These are phyloP conservation scores for Chamaetylas fuelleborni DNA, from an alignment of 2,113 vertebrate genomes.

Conservation along the genomic window DNA sequence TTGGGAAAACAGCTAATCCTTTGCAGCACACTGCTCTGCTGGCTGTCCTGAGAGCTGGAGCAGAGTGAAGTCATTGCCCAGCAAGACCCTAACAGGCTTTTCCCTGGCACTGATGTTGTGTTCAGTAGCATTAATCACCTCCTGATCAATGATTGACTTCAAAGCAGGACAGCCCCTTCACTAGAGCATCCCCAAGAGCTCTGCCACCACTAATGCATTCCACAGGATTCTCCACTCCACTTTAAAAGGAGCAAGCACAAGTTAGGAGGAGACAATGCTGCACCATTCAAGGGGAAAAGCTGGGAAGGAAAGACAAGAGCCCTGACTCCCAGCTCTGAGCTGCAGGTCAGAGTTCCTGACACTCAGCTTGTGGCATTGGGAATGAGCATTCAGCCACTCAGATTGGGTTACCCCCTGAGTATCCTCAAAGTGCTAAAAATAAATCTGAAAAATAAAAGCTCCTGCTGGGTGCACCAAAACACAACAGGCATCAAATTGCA, in stretches of 20 bases:
- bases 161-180: background rate
- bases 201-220: background rate
- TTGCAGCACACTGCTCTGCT: background rate
- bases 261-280: background rate
- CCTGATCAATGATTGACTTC: background rate
- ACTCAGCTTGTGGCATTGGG: background rate
- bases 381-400: background rate
- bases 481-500: constrained; percentile 87
- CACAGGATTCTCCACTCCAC: background rate
- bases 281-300: background rate
- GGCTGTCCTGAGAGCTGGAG: background rate
- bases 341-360: background rate
- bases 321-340: background rate
- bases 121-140: background rate
- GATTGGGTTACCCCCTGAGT: background rate
- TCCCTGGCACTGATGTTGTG: background rate
- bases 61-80: background rate
- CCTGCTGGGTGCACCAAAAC: constrained; percentile 73
- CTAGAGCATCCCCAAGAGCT: background rate
- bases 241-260: background rate
- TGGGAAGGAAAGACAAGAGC: background rate
- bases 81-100: background rate
- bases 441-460: constrained; percentile 80
- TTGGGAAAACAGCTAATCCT: background rate
- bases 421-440: constrained; percentile 66